Base-by-base conservation (phyloP, 2,888 invertebrate genomes). In the Acleris cristana region DNA sequence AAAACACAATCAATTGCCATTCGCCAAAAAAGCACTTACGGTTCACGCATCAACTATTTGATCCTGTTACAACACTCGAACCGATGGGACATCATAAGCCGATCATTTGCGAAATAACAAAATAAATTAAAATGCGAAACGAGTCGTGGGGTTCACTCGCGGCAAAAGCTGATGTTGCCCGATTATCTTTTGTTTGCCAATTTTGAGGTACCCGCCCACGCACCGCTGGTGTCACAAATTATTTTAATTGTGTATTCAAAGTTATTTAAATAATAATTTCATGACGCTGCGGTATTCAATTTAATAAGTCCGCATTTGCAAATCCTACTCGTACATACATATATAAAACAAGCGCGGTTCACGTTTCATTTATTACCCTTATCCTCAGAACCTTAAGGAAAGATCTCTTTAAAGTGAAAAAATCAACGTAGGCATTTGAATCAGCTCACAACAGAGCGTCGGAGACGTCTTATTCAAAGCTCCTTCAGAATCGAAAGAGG, bases 71-170 rank as follows among this genome's bases (percentile, higher is more conserved):
- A 86, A 83, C 81, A 80, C 82, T 81, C 81, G 83, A 83, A 81
- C 85, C 87, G 84, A 88, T 89, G 88, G 87, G 78, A 83, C 88
- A 86, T 79, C 81, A 83, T 88, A 89, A 90, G 85, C 88, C 84
- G 87, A 88, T 89, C 86, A 88, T 88, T 88, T 87, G 81, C 77
- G 79, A 83, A 83, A 86, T 85, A 85, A 84, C 83, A 84, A 76
- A 79, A 80, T 81, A 75, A 72, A 71, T 71, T 72, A 69, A 74
- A 79, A 75, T 70, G 71, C 69, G 71, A 74, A 74, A 71, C 64
- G 71, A 64, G 21, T 65, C 45, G 26, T 51, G 54, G 64, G 55
- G 64, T 48, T 55, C 45, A 62, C 60, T 62, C 49, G 48, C 53
- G 34, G 57, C 53, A 52, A 61, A 57, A 69, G 61, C 65, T 69